Evolutionary conservation across 2,797 vertebrate genomes (phyloP).

Genomic region (Naso thynnoides): DNA sequence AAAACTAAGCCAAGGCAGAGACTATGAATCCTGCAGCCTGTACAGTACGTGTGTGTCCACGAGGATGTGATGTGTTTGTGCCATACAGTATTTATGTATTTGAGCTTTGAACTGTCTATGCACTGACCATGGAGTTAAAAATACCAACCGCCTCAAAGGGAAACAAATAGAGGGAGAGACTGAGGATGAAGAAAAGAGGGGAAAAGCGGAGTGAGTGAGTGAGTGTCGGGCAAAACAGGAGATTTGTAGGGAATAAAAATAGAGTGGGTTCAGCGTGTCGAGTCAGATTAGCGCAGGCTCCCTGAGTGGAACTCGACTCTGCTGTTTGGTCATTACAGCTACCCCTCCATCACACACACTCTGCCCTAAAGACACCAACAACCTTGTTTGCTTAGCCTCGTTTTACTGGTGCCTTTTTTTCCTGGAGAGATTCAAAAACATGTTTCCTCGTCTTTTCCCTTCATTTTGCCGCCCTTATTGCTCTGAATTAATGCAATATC

Average conservation of each 20-base stretch:
- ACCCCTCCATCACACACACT: slow-evolving; percentile 29
- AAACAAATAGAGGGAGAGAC: slow-evolving; percentile 9
- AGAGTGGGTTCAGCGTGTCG: slow-evolving; percentile 70
- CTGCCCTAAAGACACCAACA: slow-evolving; percentile 69
- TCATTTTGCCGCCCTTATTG: background rate
- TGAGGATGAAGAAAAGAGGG: background rate
- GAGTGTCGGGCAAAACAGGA: slow-evolving; percentile 25
- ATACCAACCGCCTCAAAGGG: slow-evolving; percentile 6
- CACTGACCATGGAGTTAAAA: slow-evolving; percentile 17
- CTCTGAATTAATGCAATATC: slow-evolving; percentile 4
- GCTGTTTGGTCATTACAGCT: slow-evolving; percentile 68
- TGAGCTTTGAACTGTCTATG: slow-evolving; percentile 13
- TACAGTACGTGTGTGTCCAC: slow-evolving; percentile 9
- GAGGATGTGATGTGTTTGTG: slow-evolving; percentile 6
- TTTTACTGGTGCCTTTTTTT: slow-evolving; percentile 34
- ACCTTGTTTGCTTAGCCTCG: slow-evolving; percentile 65
- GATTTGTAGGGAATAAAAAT: slow-evolving; percentile 71
- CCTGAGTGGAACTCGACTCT: slow-evolving; percentile 57
- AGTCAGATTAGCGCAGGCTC: slow-evolving; percentile 66
- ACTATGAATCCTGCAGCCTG: background rate
- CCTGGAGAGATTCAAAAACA: slow-evolving; percentile 51
- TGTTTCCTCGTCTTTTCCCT: background rate
- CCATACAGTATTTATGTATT: slow-evolving; percentile 1
- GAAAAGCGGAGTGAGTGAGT: background rate
- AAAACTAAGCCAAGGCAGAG: slow-evolving; percentile 10